phyloP scores from a whole-genome alignment of 2,888 invertebrate genomes.

The Drosophila anceps region DNA sequence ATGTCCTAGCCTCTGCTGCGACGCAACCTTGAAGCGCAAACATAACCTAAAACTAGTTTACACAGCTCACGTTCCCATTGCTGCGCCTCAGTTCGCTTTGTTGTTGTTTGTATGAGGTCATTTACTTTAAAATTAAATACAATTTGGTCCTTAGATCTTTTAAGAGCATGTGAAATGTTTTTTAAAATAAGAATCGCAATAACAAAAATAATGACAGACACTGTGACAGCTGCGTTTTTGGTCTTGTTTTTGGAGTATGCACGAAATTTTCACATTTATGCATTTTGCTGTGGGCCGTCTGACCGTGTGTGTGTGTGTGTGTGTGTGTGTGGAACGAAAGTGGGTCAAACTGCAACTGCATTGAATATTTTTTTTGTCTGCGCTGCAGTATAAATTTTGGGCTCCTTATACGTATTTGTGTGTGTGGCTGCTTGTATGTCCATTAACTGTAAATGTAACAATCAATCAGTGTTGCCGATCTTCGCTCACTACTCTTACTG shows the following conservation, averaged over 20 bases:
- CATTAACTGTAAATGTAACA: conserved; percentile 18
- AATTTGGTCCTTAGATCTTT: conserved; percentile 37
- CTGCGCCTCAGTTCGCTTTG: conserved; percentile 12
- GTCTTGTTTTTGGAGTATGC: conserved; percentile 54
- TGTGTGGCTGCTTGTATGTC: background rate
- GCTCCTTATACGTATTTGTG: conserved; percentile 37
- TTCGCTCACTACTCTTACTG: conserved; percentile 27
- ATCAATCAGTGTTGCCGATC: conserved; percentile 24
- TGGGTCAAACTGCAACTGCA: conserved; percentile 73
- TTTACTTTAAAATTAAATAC: conserved; percentile 63
- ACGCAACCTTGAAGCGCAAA: conserved; percentile 70
- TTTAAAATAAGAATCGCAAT: background rate
- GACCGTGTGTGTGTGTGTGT: conserved; percentile 7
- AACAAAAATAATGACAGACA: conserved; percentile 28
- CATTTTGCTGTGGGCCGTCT: conserved; percentile 37
- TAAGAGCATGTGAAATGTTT: background rate
- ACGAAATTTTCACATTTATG: conserved; percentile 59
- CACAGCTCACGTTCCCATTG: conserved; percentile 25
- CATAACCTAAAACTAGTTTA: conserved; percentile 73
- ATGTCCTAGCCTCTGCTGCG: conserved; percentile 36
- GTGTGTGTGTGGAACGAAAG: conserved; percentile 49
- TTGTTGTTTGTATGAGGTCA: conserved; percentile 66
- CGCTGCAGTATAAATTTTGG: conserved; percentile 56
- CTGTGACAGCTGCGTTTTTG: conserved; percentile 60
- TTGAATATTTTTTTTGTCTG: conserved; percentile 51